These are phyloP conservation scores for Drosophila kambysellisi DNA, from an alignment of 2,888 invertebrate genomes.

Conservation along the genomic window DNA sequence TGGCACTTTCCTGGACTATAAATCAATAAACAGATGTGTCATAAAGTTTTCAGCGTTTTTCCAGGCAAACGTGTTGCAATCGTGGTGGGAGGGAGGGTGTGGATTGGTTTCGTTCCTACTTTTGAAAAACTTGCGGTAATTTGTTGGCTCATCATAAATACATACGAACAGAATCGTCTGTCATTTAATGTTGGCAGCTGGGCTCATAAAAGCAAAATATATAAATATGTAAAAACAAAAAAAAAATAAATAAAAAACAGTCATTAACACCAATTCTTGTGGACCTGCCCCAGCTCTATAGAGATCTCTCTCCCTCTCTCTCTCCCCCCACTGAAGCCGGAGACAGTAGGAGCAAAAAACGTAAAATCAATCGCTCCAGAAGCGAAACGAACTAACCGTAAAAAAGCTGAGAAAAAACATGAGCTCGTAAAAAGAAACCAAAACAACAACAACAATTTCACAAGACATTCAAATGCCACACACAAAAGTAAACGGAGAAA, in stretches of 20 bases:
- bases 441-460: constrained; percentile 34
- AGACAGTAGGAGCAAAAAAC: constrained; percentile 32
- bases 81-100: not conserved
- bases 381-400: constrained; percentile 65
- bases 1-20: constrained; percentile 78
- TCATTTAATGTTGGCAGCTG: constrained; percentile 51
- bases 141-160: constrained; percentile 41
- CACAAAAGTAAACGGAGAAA: constrained; percentile 45
- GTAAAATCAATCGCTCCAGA: constrained; percentile 63
- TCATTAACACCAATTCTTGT: constrained; percentile 57
- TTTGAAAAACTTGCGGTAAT: constrained; percentile 33
- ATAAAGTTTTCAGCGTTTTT: constrained; percentile 71
- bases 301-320: not conserved
- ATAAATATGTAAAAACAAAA: not conserved
- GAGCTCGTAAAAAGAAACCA: constrained; percentile 59
- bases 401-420: constrained; percentile 32
- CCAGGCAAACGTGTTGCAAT: constrained; percentile 20
- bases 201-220: constrained; percentile 18
- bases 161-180: constrained; percentile 25
- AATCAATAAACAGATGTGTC: constrained; percentile 81
- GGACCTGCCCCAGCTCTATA: constrained; percentile 11
- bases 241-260: constrained; percentile 11
- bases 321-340: not conserved
- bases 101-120: constrained; percentile 9
- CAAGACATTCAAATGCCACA: constrained; percentile 67